Base-by-base conservation (phyloP, 2,797 vertebrate genomes). In the Agapornis canus region DNA sequence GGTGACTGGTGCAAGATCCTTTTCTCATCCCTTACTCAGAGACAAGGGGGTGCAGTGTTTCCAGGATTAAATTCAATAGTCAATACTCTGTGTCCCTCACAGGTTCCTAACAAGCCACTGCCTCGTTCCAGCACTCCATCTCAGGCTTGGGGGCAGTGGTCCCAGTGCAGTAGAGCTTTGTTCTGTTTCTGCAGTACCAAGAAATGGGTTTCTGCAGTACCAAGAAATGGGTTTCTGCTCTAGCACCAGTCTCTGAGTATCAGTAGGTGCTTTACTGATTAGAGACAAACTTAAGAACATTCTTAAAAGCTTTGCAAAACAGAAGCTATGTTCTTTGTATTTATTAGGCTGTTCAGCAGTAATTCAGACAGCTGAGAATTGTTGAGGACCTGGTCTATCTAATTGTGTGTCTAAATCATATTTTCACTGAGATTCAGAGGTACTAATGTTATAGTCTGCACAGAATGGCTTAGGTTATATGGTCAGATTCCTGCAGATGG, bases 321-420 rank as follows among this genome's bases (percentile, higher is more conserved):
- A 6, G 71, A 73, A 52, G 13, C 59, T 71, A 0, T 43, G 80
- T 86, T 63, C 57, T 70, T 2, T 64, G 21, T 77, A 63, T 90
- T 94, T 90, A 92, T 86, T 73, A 90, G 78, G 47, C 76, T 66
- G 60, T 37, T 93, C 77, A 90, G 87, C 88, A 86, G 87, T 79
- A 90, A 81, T 73, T 92, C 81, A 92, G 92, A 40, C 31, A 64
- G 54, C 82, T 81, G 80, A 88, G 89, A 92, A 40, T 88, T 89
- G 93, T 61, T 90, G 84, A 82, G 56, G 90, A 86, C 70, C 82
- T 51, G 68, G 57, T 73, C 86, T 91, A 27, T 82, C 89, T 94
- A 92, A 96, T 83, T 93, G 86, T 69, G 82, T 60, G 32, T 72
- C 69, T 95, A 96, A 96, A 96, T 95, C 90, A 94, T 45, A 64